Evolutionary conservation across 1,140 invertebrate genomes (phyloP).

Genomic region (Grapholita molesta): DNA sequence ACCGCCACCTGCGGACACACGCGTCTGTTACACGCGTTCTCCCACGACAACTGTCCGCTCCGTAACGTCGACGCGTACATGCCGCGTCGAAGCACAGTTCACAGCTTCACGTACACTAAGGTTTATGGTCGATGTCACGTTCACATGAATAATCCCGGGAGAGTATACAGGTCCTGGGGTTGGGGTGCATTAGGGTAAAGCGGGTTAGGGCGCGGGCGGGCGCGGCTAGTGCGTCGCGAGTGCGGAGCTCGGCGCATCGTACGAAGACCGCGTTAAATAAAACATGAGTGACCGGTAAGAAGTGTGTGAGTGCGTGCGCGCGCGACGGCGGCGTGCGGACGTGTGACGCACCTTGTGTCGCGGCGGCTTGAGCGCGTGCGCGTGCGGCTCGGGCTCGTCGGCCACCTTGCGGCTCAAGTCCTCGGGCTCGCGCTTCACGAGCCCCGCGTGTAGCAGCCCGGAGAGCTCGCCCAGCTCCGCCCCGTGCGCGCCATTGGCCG

Average conservation of each 20-base stretch:
- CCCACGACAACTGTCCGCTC: slow-evolving; percentile 73
- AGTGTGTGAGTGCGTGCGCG: slow-evolving; percentile 75
- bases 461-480: slow-evolving; percentile 78
- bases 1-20: slow-evolving; percentile 76
- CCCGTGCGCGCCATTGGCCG: slow-evolving; percentile 76
- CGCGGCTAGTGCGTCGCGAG: slow-evolving; percentile 70
- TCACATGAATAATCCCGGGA: slow-evolving; percentile 48
- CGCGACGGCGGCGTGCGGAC: slow-evolving; percentile 72
- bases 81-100: slow-evolving; percentile 69
- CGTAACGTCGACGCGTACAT: slow-evolving; percentile 73
- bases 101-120: slow-evolving; percentile 69
- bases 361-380: slow-evolving; percentile 73
- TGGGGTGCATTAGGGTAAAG: slow-evolving; percentile 42
- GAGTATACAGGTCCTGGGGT: slow-evolving; percentile 32
- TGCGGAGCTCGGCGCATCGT: slow-evolving; percentile 66
- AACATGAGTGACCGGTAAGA: slow-evolving; percentile 68
- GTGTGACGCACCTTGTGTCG: slow-evolving; percentile 77
- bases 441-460: slow-evolving; percentile 75
- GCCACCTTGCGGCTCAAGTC: slow-evolving; percentile 78
- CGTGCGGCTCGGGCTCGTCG: slow-evolving; percentile 60
- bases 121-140: slow-evolving; percentile 50
- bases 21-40: slow-evolving; percentile 75
- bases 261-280: slow-evolving; percentile 63
- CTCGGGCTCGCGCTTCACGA: slow-evolving; percentile 78
- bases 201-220: slow-evolving; percentile 68